These are phyloP conservation scores for Myzus persicae DNA, from an alignment of 1,140 invertebrate genomes.

Conservation along the genomic window DNA sequence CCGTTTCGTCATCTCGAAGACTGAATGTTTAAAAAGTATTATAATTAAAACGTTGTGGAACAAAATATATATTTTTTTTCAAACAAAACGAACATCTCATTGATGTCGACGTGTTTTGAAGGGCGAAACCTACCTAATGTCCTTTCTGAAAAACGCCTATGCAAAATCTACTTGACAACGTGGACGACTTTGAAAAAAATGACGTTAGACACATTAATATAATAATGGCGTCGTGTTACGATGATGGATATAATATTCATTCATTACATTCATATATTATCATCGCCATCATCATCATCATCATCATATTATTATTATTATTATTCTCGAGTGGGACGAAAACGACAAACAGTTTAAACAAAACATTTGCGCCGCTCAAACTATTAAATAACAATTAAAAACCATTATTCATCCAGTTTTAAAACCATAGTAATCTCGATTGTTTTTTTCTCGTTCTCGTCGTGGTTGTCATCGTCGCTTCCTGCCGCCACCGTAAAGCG, in stretches of 20 bases:
- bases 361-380: neutral
- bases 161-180: neutral
- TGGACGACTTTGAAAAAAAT: neutral
- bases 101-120: neutral
- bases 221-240: neutral
- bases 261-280: neutral
- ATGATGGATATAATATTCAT: neutral
- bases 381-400: slow-evolving; percentile 13
- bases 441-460: neutral
- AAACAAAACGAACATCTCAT: neutral
- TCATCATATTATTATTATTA: neutral
- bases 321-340: neutral
- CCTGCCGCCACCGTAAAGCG: neutral
- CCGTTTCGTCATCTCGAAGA: neutral
- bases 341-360: neutral
- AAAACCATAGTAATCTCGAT: neutral
- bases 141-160: slow-evolving; percentile 23
- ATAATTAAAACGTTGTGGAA: neutral
- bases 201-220: neutral
- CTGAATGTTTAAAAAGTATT: neutral
- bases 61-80: neutral
- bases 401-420: neutral
- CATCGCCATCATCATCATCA: neutral
- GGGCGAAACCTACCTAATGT: neutral
- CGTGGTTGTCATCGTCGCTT: neutral